phyloP scores from a whole-genome alignment of 2,888 invertebrate genomes.

The Therioaphis trifolii region DNA sequence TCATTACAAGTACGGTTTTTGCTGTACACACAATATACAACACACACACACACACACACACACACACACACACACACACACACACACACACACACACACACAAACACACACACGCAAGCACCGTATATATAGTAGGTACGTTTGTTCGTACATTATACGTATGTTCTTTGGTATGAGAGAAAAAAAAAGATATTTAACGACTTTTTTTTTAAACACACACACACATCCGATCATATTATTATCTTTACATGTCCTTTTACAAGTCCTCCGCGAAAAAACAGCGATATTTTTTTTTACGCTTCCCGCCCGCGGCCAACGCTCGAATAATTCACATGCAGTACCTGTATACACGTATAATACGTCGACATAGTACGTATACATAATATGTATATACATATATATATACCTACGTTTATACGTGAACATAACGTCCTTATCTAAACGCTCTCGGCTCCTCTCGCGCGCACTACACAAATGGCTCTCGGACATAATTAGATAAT shows the following conservation, averaged over 20 bases:
- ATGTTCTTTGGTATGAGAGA: too few relatives aligned
- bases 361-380: too few relatives aligned
- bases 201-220: not conserved
- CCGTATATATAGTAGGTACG: too few relatives aligned
- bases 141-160: too few relatives aligned
- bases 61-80: too few relatives aligned
- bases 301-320: conserved; percentile 12
- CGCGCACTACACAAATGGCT: not conserved
- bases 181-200: not conserved
- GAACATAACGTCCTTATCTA: not conserved
- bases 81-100: too few relatives aligned
- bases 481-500: conserved; percentile 32
- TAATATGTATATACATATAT: too few relatives aligned
- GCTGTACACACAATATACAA: too few relatives aligned
- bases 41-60: too few relatives aligned
- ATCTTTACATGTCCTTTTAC: conserved; percentile 30
- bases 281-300: not conserved
- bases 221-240: not conserved
- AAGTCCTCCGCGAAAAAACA: not conserved
- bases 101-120: too few relatives aligned
- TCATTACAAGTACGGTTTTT: too few relatives aligned
- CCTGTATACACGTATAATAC: too few relatives aligned
- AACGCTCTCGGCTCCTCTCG: conserved; percentile 11
- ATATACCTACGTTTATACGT: not conserved
- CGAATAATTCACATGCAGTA: not conserved